Evolutionary conservation across 2,888 invertebrate genomes (phyloP), one percentile per base, ranked within the genome.

Genomic region (Drosophila paramelanica): DNA sequence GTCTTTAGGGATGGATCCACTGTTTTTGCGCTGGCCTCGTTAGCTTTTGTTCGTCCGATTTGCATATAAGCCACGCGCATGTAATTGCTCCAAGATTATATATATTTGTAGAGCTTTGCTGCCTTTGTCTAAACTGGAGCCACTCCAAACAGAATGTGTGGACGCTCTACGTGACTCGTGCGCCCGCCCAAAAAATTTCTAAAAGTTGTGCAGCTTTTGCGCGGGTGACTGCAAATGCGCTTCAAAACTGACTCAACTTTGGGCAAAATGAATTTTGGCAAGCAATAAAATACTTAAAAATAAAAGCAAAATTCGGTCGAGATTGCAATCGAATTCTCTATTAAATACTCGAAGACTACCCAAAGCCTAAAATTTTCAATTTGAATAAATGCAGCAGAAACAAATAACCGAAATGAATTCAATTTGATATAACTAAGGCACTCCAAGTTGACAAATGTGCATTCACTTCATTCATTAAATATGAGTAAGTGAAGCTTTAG

Each of bases 31-130:
- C 41, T 77, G 62, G 58, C 68, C 78, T 73, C 61, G 67, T 62
- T 73, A 75, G 71, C 78, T 62, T 62, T 73, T 73, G 68, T 73
- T 75, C 67, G 27, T 64, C 58, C 73, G 68, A 75, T 75, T 75
- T 75, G 78, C 75, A 75, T 75, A 77, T 72, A 75, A 77, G 53
- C 77, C 78, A 73, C 67, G 77, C 78, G 62, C 73, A 59, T 75
- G 62, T 77, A 75, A 77, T 67, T 58, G 78, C 75, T 75, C 39
- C 33, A 73, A 75, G 73, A 75, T 77, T 77, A 73, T 73, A 77
- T 62, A 56, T 41, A 8, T 66, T 25, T 67, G 47, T 71, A 33
- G 31, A 43, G 43, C 49, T 43, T 39, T 25, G 27, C 33, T 31
- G 57, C 33, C 43, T 67, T 57, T 57, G 56, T 67, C 57, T 56